phyloP scores from a whole-genome alignment of 1,140 invertebrate species.

The Drosophila chauvacae region DNA sequence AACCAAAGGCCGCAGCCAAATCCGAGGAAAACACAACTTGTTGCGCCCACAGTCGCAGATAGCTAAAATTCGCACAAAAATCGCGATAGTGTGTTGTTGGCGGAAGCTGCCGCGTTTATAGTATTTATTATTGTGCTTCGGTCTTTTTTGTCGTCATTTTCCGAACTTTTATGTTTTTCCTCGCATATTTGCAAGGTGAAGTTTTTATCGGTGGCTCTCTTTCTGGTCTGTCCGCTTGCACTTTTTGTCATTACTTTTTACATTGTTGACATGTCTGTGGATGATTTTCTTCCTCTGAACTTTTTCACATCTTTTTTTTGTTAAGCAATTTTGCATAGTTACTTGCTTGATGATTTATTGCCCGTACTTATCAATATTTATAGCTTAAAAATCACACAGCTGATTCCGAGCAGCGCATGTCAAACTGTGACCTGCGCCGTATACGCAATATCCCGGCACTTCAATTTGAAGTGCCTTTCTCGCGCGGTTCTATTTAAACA shows the following conservation, averaged over 20 bases:
- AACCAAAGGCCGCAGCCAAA: constrained; percentile 41
- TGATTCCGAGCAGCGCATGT: constrained; percentile 25
- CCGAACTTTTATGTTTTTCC: constrained; percentile 44
- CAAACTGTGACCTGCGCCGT: constrained; percentile 20
- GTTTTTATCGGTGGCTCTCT: constrained; percentile 48
- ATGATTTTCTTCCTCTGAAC: constrained; percentile 30
- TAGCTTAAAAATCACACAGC: constrained; percentile 34
- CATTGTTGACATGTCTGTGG: constrained; percentile 54
- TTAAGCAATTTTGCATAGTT: constrained; percentile 59
- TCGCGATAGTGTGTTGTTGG: constrained; percentile 56
- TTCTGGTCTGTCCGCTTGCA: constrained; percentile 35
- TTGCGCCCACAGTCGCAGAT: constrained; percentile 44
- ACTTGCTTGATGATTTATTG: constrained; percentile 32
- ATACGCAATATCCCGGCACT: constrained; percentile 20
- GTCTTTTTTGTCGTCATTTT: constrained; percentile 45
- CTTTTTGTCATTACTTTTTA: constrained; percentile 63
- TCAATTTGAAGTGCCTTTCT: constrained; percentile 17
- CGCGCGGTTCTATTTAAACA: constrained; percentile 15
- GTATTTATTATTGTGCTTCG: constrained; percentile 63
- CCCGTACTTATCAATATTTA: constrained; percentile 45
- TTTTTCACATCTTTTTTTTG: constrained; percentile 17
- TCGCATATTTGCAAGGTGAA: constrained; percentile 69
- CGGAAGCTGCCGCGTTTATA: constrained; percentile 67
- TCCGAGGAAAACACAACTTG: constrained; percentile 42
- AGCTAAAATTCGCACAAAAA: constrained; percentile 30